Evolutionary conservation across 2,113 vertebrate genomes (phyloP).

Genomic region (Rhinoderma darwinii): DNA sequence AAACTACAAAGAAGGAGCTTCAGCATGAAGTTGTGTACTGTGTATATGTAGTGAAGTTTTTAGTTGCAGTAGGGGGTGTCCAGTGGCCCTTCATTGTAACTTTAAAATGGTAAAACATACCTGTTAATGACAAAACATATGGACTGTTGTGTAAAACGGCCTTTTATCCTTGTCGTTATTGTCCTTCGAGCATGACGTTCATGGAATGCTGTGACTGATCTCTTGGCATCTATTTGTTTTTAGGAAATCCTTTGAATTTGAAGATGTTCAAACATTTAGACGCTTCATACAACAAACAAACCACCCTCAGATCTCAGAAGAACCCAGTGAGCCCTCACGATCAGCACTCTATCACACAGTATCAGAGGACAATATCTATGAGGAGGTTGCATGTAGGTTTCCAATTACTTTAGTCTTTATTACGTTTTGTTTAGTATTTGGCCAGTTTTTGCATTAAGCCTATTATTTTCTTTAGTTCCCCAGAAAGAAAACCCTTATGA

Average conservation of each 20-base stretch:
- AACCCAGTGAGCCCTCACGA: slow-evolving; percentile 68
- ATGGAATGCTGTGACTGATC: slow-evolving; percentile 27
- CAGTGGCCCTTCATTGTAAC: not conserved
- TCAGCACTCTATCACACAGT: slow-evolving; percentile 82
- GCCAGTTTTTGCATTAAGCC: not conserved
- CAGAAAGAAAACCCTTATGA: slow-evolving; percentile 85
- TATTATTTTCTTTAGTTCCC: slow-evolving; percentile 67
- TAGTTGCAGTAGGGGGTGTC: not conserved
- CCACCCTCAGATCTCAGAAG: slow-evolving; percentile 69
- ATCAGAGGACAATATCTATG: slow-evolving; percentile 95
- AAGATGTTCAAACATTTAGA: slow-evolving; percentile 85
- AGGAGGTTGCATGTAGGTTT: slow-evolving; percentile 93
- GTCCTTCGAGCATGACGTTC: not conserved
- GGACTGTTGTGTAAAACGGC: not conserved
- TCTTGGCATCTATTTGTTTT: slow-evolving; percentile 49
- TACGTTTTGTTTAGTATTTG: slow-evolving; percentile 32
- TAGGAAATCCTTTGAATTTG: slow-evolving; percentile 98
- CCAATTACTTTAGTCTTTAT: slow-evolving; percentile 43
- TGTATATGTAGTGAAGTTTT: not conserved
- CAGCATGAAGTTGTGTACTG: no score
- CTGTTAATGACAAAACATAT: not conserved
- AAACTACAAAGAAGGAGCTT: not conserved
- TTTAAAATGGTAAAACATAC: not conserved
- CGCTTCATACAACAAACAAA: slow-evolving; percentile 64
- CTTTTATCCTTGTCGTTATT: slow-evolving; percentile 15